phyloP scores from a whole-genome alignment of 2,113 vertebrate genomes.

The Spea bombifrons region DNA sequence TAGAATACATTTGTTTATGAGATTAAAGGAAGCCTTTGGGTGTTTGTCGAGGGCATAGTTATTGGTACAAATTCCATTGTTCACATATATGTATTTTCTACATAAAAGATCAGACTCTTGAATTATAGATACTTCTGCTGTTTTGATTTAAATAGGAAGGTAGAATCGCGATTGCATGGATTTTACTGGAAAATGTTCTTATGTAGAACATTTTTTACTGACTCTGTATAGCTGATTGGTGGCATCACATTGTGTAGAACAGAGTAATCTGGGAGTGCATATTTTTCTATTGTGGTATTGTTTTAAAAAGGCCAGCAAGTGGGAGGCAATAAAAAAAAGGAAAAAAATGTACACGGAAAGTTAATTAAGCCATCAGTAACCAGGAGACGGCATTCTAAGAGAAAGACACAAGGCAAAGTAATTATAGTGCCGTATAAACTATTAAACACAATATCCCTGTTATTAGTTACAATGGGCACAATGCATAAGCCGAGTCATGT shows the following conservation, averaged over 20 bases:
- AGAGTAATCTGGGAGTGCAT: background rate
- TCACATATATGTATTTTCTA: background rate
- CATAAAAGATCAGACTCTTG: too few species aligned
- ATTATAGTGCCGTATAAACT: background rate
- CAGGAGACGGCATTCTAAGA: background rate
- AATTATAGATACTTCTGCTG: too few species aligned
- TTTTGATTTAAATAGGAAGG: too few species aligned
- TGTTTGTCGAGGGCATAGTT: conserved; percentile 16
- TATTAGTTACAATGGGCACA: background rate
- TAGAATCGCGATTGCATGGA: too few species aligned
- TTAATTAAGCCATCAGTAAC: conserved; percentile 3
- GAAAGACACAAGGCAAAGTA: background rate
- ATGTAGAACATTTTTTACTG: too few species aligned
- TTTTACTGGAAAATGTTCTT: too few species aligned
- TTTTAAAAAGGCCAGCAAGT: background rate
- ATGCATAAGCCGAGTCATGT: background rate
- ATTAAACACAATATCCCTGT: background rate
- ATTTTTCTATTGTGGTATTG: background rate
- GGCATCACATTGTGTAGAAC: background rate
- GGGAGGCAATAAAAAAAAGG: background rate
- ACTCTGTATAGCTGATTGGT: background rate
- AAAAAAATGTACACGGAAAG: background rate
- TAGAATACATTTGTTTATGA: too few species aligned
- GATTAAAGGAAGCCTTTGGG: background rate
- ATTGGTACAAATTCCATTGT: background rate